Evolutionary conservation across 2,888 invertebrate species (phyloP).

Genomic region (Ceriagrion tenellum): DNA sequence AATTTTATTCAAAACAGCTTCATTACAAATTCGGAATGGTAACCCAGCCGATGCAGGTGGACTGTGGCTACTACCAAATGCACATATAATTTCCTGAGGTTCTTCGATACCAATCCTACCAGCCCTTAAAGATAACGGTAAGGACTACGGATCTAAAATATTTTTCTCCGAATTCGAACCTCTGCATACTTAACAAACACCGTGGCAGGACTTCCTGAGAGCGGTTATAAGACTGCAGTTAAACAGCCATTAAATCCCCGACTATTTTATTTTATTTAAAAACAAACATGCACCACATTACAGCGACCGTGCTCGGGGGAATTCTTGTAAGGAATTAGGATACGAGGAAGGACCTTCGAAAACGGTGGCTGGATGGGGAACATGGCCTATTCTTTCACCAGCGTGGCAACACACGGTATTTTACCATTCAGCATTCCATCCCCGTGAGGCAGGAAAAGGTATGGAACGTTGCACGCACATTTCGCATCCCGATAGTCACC

Average conservation of each 20-base stretch:
- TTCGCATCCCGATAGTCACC: neutral
- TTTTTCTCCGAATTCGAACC: neutral
- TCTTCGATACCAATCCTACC: neutral
- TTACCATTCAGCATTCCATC: no score
- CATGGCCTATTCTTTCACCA: no score
- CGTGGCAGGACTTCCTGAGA: neutral
- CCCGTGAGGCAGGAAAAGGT: no score
- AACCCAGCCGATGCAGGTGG: neutral
- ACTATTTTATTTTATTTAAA: neutral
- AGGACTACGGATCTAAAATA: neutral
- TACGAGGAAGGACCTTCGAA: neutral
- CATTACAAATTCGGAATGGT: neutral
- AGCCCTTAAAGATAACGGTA: constrained; percentile 1
- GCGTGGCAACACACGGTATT: no score
- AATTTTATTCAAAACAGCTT: neutral
- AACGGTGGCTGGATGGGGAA: no score
- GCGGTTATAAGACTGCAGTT: neutral
- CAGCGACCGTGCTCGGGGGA: neutral
- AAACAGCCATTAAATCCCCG: neutral
- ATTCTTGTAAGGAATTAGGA: neutral
- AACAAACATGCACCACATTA: neutral
- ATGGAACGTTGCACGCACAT: no score
- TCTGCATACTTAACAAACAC: neutral
- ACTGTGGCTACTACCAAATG: neutral
- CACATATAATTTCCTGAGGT: neutral